A percentile compares a stretch with the other conserved stretches of the same genome.
Conservation (phyloP, 1,140 invertebrate genomes). For the Dysdera silvatica region DNA sequence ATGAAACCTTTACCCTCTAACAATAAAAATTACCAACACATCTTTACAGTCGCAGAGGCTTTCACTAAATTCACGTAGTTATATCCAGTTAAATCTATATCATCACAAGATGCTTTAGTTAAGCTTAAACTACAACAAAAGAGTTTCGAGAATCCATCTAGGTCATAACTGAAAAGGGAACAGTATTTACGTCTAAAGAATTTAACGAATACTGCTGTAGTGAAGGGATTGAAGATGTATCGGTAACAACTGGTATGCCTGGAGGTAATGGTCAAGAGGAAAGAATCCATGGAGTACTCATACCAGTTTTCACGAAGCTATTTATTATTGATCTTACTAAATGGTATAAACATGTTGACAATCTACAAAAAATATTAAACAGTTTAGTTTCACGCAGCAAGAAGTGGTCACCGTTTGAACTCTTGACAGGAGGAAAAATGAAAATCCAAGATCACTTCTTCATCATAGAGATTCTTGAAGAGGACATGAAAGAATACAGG, state of each 20-base stretch:
- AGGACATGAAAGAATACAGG: neutral
- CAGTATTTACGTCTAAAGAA: neutral
- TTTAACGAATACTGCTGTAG: slow-evolving; percentile 9
- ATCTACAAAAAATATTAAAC: neutral
- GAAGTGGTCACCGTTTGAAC: neutral
- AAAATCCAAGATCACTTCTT: neutral
- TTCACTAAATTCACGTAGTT: too few relatives aligned
- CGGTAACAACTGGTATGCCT: slow-evolving; percentile 12
- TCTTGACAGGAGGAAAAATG: neutral
- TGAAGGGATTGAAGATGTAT: slow-evolving; percentile 30
- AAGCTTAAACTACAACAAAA: neutral
- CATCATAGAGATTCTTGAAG: neutral
- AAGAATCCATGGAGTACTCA: slow-evolving; percentile 1
- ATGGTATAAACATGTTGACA: neutral
- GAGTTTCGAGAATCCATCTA: neutral
- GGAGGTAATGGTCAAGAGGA: slow-evolving; percentile 11
- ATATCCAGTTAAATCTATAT: too few relatives aligned
- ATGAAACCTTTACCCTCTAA: too few relatives aligned
- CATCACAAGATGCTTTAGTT: too few relatives aligned
- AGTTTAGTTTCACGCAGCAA: neutral
- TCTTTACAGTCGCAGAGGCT: too few relatives aligned
- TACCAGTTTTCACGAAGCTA: neutral
- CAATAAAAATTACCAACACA: too few relatives aligned
- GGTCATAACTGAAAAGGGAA: neutral
- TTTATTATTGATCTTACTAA: neutral